Conservation (phyloP, 2,797 vertebrate genomes). For the Spatula versicolor region DNA sequence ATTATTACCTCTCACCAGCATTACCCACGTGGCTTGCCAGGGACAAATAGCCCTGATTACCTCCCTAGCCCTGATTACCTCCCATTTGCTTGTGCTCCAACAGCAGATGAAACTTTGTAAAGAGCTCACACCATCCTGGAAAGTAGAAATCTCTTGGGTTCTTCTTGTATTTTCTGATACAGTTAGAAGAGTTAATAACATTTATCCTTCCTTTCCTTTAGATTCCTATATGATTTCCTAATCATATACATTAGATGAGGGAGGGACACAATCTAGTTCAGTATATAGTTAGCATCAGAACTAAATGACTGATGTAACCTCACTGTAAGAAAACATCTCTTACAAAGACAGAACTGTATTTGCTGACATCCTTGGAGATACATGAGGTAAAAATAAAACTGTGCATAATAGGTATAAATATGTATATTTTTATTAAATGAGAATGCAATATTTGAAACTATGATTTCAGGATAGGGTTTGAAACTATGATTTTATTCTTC, state of each 20-base stretch:
- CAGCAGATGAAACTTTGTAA: background rate
- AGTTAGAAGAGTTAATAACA: background rate
- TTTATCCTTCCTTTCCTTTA: background rate
- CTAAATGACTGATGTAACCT: background rate
- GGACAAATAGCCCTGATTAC: no score
- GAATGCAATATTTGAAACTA: background rate
- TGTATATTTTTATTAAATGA: background rate
- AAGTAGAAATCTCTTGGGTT: background rate
- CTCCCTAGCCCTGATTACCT: background rate
- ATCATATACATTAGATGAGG: background rate
- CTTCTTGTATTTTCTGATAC: background rate
- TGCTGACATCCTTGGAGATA: background rate
- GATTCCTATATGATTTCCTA: background rate
- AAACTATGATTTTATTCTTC: background rate
- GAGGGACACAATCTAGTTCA: background rate
- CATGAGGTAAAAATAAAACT: background rate
- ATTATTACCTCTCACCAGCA: background rate
- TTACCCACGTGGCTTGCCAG: background rate
- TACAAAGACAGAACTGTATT: background rate
- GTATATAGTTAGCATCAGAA: background rate
- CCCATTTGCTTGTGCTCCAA: background rate
- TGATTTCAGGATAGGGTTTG: background rate
- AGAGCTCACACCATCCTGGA: background rate
- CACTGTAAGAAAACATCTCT: background rate
- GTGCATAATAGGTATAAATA: background rate